These are phyloP conservation scores for Himalopsyche tibetana DNA, from an alignment of 2,888 invertebrate species.

Conservation along the genomic window DNA sequence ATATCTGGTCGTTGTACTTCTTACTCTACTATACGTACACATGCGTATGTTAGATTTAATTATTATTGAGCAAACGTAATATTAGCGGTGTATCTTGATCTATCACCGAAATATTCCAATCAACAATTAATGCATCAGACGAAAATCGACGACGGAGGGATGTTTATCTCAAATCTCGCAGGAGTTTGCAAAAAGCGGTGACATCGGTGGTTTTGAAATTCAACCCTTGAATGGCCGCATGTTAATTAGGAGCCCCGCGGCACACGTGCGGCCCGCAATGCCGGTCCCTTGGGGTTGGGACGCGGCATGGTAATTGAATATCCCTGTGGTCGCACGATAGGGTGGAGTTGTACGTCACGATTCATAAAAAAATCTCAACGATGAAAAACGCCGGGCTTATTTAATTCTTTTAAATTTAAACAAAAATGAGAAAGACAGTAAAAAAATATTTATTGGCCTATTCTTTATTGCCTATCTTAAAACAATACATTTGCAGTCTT, in stretches of 20 bases:
- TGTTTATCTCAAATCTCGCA: slow-evolving; percentile 33
- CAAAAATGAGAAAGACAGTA: no score
- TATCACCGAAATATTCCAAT: background rate
- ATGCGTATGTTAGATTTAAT: no score
- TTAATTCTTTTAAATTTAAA: no score
- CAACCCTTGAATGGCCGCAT: slow-evolving; percentile 62
- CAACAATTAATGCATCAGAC: background rate
- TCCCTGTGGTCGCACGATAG: slow-evolving; percentile 56
- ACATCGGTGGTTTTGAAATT: slow-evolving; percentile 52
- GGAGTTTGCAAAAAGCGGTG: slow-evolving; percentile 28
- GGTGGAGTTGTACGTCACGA: background rate
- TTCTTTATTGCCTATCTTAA: no score
- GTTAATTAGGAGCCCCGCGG: slow-evolving; percentile 63
- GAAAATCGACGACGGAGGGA: background rate
- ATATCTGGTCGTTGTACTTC: no score
- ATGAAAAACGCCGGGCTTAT: no score
- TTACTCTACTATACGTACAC: no score
- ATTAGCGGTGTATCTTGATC: no score
- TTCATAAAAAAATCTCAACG: background rate
- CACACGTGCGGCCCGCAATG: slow-evolving; percentile 61
- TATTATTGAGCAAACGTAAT: no score
- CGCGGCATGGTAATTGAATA: slow-evolving; percentile 63
- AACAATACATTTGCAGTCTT: no score
- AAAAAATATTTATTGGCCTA: no score
- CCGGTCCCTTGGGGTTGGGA: slow-evolving; percentile 54